Evolutionary conservation across 2,888 invertebrate species (phyloP), one percentile per base, ranked within the genome.

Genomic region (Mellilla xanthometata): DNA sequence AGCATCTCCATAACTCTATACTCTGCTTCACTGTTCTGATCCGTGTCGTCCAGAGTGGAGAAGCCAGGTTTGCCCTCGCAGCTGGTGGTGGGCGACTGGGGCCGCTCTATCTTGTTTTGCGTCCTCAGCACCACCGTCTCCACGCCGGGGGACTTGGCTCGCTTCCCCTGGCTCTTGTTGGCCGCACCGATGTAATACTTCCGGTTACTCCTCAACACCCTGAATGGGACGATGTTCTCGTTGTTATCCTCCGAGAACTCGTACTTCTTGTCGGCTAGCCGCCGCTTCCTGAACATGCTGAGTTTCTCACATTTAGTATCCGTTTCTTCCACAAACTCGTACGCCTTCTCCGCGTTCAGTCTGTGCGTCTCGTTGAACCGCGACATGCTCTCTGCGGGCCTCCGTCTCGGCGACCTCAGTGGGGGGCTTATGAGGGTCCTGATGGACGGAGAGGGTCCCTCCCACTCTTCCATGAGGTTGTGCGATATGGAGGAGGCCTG

Each of bases 211-310:
- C 93, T 78, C 55, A 93, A 71, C n/a, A 92, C 92, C 65, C 93
- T 90, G 68, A 92, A 93, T 29, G 93, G 93, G 26, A 93, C 92
- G 35, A 93, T 93, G 64, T 93, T 93, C 62, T 93, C 93, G 64
- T 91, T 92, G 63, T 90, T 90, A 41, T 96, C 96, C 62, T 96
- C 96, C 0, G 95, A 95, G 69, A 97, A 97, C 69, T 97, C 97
- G 71, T 97, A 97, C 73, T 96, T 97, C 74, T 97, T 97, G 66
- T 97, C 97, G 0, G 97, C 97, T 38, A 97, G 81, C 4, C 96
- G 92, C 39, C 96, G 92, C 71, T 96, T 95, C 4, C 97, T 91
- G 68, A 95, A 96, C 65, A 94, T 94, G 62, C 95, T 95, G n/a
- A 96, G 91, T 67, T 96, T 96, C 70, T 96, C 96, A 67, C 94